Percentiles rank a stretch among this genome's conserved stretches.
These are phyloP conservation scores for Neodiprion pinetum DNA, from an alignment of 1,140 invertebrate species.

Conservation along the genomic window DNA sequence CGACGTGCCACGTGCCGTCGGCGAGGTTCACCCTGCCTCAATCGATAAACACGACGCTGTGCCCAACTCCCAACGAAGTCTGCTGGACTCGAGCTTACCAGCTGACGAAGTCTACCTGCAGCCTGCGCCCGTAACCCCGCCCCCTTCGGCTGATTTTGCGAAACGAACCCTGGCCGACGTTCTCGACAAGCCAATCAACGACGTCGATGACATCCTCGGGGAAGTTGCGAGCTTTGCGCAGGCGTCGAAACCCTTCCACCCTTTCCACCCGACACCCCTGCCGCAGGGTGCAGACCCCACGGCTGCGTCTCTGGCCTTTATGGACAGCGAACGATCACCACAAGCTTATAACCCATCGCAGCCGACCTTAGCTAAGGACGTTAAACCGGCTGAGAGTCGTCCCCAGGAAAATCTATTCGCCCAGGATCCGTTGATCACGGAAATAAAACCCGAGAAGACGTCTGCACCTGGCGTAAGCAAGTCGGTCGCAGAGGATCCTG, in stretches of 20 bases:
- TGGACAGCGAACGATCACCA: slow-evolving; percentile 50
- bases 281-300: slow-evolving; percentile 46
- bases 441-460: too few relatives aligned
- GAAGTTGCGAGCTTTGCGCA: not conserved
- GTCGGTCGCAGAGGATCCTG: not conserved
- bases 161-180: slow-evolving; percentile 27
- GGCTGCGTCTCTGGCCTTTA: slow-evolving; percentile 60
- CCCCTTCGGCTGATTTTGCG: slow-evolving; percentile 51
- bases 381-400: not conserved
- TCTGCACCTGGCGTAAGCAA: not conserved
- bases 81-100: slow-evolving; percentile 38
- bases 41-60: slow-evolving; percentile 26
- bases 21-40: slow-evolving; percentile 4
- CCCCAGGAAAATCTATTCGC: not conserved
- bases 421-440: too few relatives aligned
- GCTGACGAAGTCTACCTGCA: slow-evolving; percentile 34
- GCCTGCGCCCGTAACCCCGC: slow-evolving; percentile 52
- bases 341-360: not conserved
- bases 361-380: not conserved
- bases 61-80: slow-evolving; percentile 27
- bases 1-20: slow-evolving; percentile 22
- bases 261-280: not conserved
- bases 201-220: slow-evolving; percentile 1
- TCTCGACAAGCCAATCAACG: slow-evolving; percentile 4
- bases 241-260: not conserved